Base-by-base conservation (phyloP, 1,140 invertebrate species). In the Dendroctonus valens region DNA sequence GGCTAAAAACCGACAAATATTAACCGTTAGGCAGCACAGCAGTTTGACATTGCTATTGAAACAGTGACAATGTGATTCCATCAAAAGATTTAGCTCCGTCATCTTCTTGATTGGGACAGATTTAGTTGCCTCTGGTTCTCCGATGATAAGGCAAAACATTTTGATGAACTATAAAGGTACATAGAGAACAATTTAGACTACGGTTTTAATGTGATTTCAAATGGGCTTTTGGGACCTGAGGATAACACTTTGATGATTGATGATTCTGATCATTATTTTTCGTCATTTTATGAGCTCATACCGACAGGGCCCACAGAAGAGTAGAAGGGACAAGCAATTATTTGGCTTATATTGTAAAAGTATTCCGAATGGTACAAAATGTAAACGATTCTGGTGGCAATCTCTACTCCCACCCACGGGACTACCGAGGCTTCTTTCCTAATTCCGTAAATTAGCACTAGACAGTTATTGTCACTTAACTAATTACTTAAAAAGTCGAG, bases 51-150 rank as follows among this genome's bases (percentile, higher is more conserved):
- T 48, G 59, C 67, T 63, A 68, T 63, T 63, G 67, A 63, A 64
- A 63, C 65, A 70, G 70, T 71, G 70, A 71, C 70, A 71, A 71
- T 65, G 70, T 71, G 62, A 58, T 48, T 67, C 65, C 62, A 70
- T 70, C 53, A 69, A 69, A 71, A 70, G 55, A 69, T 71, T 71
- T 57, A 70, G 70, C 70, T 37, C 44, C 67, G 70, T 71, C 70
- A 71, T 71, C 68, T 49, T 65, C 68, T 71, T 71, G 70, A 71
- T 71, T 71, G 65, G 70, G 68, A 71, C 68, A 69, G 65, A 71
- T 71, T 66, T 68, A 66, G 26, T 58, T 70, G 70, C 70, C 70
- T 71, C 70, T 67, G 67, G 64, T 59, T 69, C 64, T 71, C 61
- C 63, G 54, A 68, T 70, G 70, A 71, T 67, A 50, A 54, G 14